These are phyloP conservation scores for Lasiommata megera DNA, from an alignment of 2,888 invertebrate species.

Conservation along the genomic window DNA sequence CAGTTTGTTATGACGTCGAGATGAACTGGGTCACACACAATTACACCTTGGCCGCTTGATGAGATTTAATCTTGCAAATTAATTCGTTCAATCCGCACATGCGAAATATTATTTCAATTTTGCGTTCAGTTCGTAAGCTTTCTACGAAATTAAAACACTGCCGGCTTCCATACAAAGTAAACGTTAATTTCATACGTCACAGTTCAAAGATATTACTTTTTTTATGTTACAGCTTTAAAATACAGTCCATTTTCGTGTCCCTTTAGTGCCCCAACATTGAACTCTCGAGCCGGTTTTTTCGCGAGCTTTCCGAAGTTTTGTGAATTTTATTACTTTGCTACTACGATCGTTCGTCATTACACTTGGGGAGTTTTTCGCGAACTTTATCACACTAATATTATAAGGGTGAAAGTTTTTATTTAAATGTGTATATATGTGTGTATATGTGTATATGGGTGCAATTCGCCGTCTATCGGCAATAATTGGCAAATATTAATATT, in stretches of 20 bases:
- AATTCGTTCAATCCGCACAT: constrained; percentile 15
- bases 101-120: constrained; percentile 17
- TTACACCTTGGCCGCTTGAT: constrained; percentile 38
- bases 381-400: too few relatives aligned
- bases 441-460: too few relatives aligned
- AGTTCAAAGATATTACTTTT: not conserved
- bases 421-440: too few relatives aligned
- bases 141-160: not conserved
- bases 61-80: constrained; percentile 20
- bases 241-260: not conserved
- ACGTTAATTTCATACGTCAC: not conserved
- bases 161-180: not conserved
- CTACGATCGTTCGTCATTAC: not conserved
- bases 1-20: constrained; percentile 39
- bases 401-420: too few relatives aligned
- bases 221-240: not conserved
- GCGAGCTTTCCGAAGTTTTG: not conserved
- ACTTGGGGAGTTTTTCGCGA: too few relatives aligned
- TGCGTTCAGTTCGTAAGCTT: not conserved
- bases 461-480: too few relatives aligned
- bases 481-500: too few relatives aligned
- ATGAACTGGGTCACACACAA: constrained; percentile 63
- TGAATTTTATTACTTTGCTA: not conserved
- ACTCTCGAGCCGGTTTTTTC: not conserved
- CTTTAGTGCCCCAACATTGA: not conserved